Evolutionary conservation across 2,888 invertebrate genomes (phyloP).

Genomic region (Orchesella flavescens): DNA sequence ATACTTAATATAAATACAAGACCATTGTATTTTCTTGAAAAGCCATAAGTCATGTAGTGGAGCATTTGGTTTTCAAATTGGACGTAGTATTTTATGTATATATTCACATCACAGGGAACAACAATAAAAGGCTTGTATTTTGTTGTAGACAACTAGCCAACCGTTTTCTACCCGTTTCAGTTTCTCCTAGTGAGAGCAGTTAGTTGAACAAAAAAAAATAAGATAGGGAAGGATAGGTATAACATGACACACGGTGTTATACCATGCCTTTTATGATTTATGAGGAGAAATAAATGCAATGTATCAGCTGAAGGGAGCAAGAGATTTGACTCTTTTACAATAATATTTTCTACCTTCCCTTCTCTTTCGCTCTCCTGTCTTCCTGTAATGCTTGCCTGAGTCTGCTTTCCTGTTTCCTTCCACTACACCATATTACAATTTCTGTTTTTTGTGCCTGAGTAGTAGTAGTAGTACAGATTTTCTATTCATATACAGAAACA

Average conservation of each 20-base stretch:
- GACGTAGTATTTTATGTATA: too few species aligned
- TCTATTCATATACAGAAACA: constrained; percentile 1
- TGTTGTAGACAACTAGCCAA: background rate
- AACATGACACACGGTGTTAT: constrained; percentile 53
- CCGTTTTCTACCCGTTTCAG: too few species aligned
- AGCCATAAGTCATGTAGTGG: too few species aligned
- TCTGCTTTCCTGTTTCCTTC: constrained; percentile 23
- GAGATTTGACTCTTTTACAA: constrained; percentile 61
- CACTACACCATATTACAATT: constrained; percentile 11
- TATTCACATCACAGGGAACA: too few species aligned
- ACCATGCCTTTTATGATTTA: constrained; percentile 71
- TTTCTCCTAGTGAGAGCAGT: too few species aligned
- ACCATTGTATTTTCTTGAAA: too few species aligned
- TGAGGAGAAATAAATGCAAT: constrained; percentile 71
- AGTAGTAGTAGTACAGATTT: constrained; percentile 1
- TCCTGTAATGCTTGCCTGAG: constrained; percentile 32
- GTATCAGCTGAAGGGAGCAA: constrained; percentile 66
- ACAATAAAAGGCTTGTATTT: background rate
- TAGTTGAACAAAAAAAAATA: background rate
- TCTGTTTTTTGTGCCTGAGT: background rate
- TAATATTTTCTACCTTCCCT: constrained; percentile 55
- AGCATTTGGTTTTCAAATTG: too few species aligned
- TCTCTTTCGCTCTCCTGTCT: constrained; percentile 47
- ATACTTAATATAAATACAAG: too few species aligned
- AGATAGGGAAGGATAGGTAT: background rate